Evolutionary conservation across 2,113 vertebrate species (phyloP), one percentile per base, ranked within the genome.

Genomic region (Tenebrosternarchus preto): DNA sequence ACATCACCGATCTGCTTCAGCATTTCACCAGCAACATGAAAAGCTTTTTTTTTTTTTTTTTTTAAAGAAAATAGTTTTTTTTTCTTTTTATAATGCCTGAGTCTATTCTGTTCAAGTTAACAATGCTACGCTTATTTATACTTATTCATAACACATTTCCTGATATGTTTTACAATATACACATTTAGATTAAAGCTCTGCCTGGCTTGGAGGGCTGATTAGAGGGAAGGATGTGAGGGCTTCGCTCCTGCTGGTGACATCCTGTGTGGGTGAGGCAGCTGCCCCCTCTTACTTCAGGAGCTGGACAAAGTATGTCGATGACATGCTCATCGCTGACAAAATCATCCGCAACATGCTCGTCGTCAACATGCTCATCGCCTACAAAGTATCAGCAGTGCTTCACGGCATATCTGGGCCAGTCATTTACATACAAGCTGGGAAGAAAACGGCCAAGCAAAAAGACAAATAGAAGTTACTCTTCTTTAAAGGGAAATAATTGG

Each of bases 341-440:
- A n/a, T n/a, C n/a, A n/a, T n/a, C n/a, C n/a, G n/a, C n/a, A n/a
- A n/a, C n/a, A n/a, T n/a, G n/a, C n/a, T n/a, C n/a, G n/a, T n/a
- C n/a, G 71, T 74, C 50, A 33, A 78, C 33, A 70, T 1, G 24
- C 78, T 77, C 77, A 78, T 73, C 33, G 68, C 80, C 27, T 3
- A 43, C 39, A 60, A 80, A 57, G 33, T 25, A 86, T 68, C 83
- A 82, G 79, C 74, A 70, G 5, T 84, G 80, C 79, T 75, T 63
- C 69, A 53, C 64, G 73, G 59, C 55, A 74, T 84, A 87, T 86
- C 81, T 88, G 76, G 85, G 86, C 72, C 81, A 86, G 11, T 61
- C 83, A 86, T 90, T 88, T 84, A 84, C 83, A 88, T 80, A 70
- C 39, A 86, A 36, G 76, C 53, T 60, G 24, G 31, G 59, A 73